A percentile compares a stretch with the other conserved stretches of the same genome.
phyloP scores from a whole-genome alignment of 2,113 vertebrate species.

The Manacus vitellinus region DNA sequence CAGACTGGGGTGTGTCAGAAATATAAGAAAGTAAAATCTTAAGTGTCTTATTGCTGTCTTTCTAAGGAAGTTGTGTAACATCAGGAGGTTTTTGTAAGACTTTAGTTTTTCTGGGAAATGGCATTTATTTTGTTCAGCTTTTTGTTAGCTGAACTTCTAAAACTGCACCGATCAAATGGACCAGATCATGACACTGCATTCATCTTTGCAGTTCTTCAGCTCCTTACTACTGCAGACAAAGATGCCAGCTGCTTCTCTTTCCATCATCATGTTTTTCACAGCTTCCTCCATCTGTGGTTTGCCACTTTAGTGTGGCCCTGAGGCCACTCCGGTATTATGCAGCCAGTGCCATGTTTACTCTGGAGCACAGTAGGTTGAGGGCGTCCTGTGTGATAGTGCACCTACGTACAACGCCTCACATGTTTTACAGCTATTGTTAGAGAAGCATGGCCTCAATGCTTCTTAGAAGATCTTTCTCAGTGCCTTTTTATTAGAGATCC shows the following conservation, averaged over 20 bases:
- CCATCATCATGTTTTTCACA: not conserved
- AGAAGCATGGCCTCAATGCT: not conserved
- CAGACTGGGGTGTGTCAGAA: not conserved
- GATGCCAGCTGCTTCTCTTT: not conserved
- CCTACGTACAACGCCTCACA: not conserved
- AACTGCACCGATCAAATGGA: not conserved
- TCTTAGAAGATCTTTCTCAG: not conserved
- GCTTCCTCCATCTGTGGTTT: not conserved
- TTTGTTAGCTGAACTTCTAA: not conserved
- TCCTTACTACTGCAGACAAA: not conserved
- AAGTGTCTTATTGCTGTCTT: not conserved
- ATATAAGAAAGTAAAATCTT: not conserved
- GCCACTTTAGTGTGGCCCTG: not conserved
- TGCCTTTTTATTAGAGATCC: not conserved
- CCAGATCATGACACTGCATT: not conserved
- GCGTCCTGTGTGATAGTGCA: not conserved
- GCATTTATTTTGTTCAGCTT: not conserved
- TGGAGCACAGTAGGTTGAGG: not conserved
- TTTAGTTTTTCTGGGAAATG: not conserved
- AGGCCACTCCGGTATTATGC: not conserved
- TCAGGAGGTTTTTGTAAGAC: not conserved
- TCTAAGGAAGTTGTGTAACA: not conserved
- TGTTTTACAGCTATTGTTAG: not conserved
- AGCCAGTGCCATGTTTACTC: not conserved
- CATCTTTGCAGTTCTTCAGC: not conserved